Base-by-base conservation (phyloP, 2,113 vertebrate species). In the Paedocypris sp. region DNA sequence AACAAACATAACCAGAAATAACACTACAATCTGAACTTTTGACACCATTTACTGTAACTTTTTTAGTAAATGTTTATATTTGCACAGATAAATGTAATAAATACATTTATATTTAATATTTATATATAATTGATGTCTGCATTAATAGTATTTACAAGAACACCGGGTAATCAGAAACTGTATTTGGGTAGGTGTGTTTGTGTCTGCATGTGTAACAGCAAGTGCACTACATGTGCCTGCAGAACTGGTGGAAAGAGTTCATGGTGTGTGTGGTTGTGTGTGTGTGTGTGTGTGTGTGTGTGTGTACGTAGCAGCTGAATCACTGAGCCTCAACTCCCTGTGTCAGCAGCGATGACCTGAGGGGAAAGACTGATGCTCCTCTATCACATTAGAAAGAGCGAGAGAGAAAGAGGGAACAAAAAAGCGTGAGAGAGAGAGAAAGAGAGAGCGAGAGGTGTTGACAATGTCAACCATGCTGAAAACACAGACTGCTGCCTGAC, bases 261-360 rank as follows among this genome's bases (percentile, higher is more conserved):
- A 54, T 13, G 0, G 2, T 32, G 2, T 29, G 10, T 11, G 11
- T 20, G 38, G 23, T 22, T 36, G 36, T 32, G 52, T 46, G 42
- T 48, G 50, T 47, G 52, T 39, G 20, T 63, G 53, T 49, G 50
- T 49, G 25, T 46, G 54, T 47, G 52, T 22, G 20, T 32, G 51
- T 43, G 50, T 25, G 46, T 46, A 38, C 32, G 39, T 45, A 39
- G 50, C 52, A 70, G 54, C 48, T 60, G 62, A 62, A 58, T 18
- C 69, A 49, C 69, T 60, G 65, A 68, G 70, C 58, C 45, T 62
- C 41, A 52, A 45, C 45, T 61, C 58, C 64, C 68, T 66, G 68
- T 70, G 68, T 70, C 68, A 66, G 64, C 64, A 62, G 61, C 53
- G 64, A 43, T 39, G 56, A 53, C 49, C 62, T 70, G 68, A 51